A percentile compares a stretch with the other conserved stretches of the same genome.
Conservation (phyloP, 35 echinoderm and acorn worm species). For the Strongylocentrotus purpuratus region DNA sequence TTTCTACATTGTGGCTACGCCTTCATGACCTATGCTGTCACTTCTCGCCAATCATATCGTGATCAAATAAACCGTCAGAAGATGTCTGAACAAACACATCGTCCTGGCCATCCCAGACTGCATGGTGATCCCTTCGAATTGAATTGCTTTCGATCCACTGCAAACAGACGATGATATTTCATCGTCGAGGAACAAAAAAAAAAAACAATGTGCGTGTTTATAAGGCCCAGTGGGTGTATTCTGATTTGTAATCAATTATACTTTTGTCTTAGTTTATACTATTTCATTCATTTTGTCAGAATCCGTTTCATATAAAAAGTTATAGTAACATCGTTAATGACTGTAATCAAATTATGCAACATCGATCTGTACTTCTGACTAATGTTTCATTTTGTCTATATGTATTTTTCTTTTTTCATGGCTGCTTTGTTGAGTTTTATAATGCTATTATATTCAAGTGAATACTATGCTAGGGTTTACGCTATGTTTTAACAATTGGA, state of each 20-base stretch:
- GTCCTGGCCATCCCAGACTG: not conserved
- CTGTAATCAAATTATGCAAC: not conserved
- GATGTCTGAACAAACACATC: not conserved
- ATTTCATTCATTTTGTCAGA: not conserved
- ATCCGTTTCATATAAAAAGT: no score
- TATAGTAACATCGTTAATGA: not conserved
- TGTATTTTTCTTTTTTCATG: not conserved
- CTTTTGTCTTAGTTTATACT: not conserved
- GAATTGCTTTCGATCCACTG: constrained; percentile 2
- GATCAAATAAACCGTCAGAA: constrained; percentile 10
- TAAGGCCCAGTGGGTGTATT: not conserved
- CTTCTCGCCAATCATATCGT: constrained; percentile 1
- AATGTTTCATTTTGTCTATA: not conserved
- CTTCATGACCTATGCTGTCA: not conserved
- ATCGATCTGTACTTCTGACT: not conserved
- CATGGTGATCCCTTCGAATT: not conserved
- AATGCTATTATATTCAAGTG: no score
- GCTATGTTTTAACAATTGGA: no score
- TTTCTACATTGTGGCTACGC: not conserved
- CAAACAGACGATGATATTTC: not conserved
- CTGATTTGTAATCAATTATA: not conserved
- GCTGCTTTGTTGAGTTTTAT: no score
- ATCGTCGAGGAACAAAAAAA: not conserved
- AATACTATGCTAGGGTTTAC: no score
- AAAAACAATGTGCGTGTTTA: not conserved